phyloP scores from a whole-genome alignment of 2,113 vertebrate species.

The Xyliphius kryptos region DNA sequence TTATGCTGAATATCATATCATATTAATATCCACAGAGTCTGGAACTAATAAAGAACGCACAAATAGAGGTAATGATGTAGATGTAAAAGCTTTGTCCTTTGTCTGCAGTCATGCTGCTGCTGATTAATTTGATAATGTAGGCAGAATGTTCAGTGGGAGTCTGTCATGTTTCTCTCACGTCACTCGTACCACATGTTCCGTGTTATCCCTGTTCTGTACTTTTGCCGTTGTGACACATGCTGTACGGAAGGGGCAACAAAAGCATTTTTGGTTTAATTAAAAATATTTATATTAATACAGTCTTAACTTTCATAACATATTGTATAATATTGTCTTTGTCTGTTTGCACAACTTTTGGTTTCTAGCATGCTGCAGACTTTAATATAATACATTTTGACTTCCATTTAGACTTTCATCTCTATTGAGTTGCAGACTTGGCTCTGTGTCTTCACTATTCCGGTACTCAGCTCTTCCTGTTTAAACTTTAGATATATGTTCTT shows the following conservation, averaged over 20 bases:
- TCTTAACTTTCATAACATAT: no score
- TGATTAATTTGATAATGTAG: conserved; percentile 22
- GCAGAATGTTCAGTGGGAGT: conserved; percentile 3
- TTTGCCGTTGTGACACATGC: no score
- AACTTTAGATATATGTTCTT: conserved; percentile 23
- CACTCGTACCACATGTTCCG: conserved; percentile 5
- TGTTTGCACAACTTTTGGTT: not conserved
- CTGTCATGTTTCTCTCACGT: conserved; percentile 30
- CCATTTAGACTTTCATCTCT: no score
- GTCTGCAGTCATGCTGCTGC: not conserved
- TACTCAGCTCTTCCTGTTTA: conserved; percentile 17
- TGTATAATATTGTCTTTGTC: no score
- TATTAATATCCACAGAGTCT: no score
- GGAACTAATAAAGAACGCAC: no score
- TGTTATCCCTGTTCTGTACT: not conserved
- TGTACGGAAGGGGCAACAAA: conserved; percentile 1
- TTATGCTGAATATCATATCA: no score
- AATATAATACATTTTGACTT: no score
- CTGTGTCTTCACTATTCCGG: conserved; percentile 12
- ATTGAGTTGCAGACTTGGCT: not conserved
- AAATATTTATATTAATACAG: no score
- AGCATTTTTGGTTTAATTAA: no score
- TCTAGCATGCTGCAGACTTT: not conserved
- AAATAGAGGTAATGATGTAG: no score
- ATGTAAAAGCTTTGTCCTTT: not conserved